Evolutionary conservation across 2,797 vertebrate genomes (phyloP), one percentile per base, ranked within the genome.

Genomic region (Pangasius sanitwongsei): DNA sequence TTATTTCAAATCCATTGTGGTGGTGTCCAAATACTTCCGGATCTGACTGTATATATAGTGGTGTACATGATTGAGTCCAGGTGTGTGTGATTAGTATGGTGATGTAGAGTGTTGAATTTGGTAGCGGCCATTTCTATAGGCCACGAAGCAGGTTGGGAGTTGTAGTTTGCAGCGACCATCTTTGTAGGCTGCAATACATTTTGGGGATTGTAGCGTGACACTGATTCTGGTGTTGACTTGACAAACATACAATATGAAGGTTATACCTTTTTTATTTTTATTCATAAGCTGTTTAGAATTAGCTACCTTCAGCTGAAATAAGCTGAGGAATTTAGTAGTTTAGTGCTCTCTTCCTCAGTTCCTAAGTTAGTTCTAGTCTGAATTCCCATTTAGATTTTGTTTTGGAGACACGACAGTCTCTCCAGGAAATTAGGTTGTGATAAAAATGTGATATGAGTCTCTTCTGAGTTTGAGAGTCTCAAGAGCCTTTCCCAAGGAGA

Each of bases 351-450:
- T 85, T 69, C 3, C 63, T 85, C 25, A 9, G 63, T 69, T 85
- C 11, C 28, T 12, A 69, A 34, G n/a, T 69, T 69, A 23, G 63
- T 20, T 69, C n/a, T 50, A 23, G 7, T 34, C 28, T 2, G 6
- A 50, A 37, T 41, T 34, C 28, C 44, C 18, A 69, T 85, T 85
- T 85, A 85, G 44, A 53, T 69, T 63, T 85, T 86, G 70, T 77
- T 69, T 77, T 67, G 44, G 23, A 80, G 50, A 65, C n/a, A 69
- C 63, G 25, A 23, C 18, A 69, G 63, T 74, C 53, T 57, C 44
- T 74, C 61, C 63, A 85, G 67, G 85, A 82, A 72, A 75, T 87
- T 69, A 75, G n/a, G 57, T 69, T 65, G 72, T 85, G 44, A 61
- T 83, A 41, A 70, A 72, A 72, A 67, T 80, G 41, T 69, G 63